Evolutionary conservation across 2,113 vertebrate genomes (phyloP), one percentile per base, ranked within the genome.

Genomic region (Nyctibius bracteatus): DNA sequence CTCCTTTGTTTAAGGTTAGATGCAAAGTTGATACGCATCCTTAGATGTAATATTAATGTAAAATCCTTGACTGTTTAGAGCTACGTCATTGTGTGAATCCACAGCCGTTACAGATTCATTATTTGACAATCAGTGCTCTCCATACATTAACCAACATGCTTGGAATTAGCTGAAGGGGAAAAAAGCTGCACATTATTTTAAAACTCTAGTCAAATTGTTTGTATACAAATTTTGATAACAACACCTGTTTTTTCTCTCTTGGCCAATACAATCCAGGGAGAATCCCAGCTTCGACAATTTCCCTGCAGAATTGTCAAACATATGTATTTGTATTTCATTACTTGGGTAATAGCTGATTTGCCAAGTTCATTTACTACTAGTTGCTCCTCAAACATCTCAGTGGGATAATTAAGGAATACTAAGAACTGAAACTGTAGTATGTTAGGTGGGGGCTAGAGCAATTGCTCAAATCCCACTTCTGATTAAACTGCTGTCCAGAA

Each of bases 241-340:
- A 97, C 98, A 98, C 98, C 98, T 98, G 98, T 94, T 98, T 98
- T 98, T 97, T 68, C 96, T 98, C 96, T 98, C 94, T 98, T 98
- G 97, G 97, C 97, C 97, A 96, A 97, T 97, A 95, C 35, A 86
- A 97, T 97, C 98, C 94, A 96, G 37, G 62, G 97, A 98, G 98
- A 98, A 97, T 97, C 96, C 94, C 68, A 96, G 96, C 95, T 98
- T 97, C 81, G 67, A 97, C 94, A 96, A 97, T 97, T 98, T 98
- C 98, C 97, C 98, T 88, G 94, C 94, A 98, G 98, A 97, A 98
- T 96, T 98, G 97, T 98, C 97, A 98, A 98, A 98, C 98, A 98
- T 98, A 98, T 98, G 98, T 98, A 98, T 98, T 98, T 98, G 98
- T 98, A 98, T 98, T 98, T 98, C 98, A 98, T 98, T 98, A 98